Percentiles rank a stretch among this genome's conserved stretches.
phyloP scores from a whole-genome alignment of 1,140 invertebrate species.

The Kradibia gibbosae region DNA sequence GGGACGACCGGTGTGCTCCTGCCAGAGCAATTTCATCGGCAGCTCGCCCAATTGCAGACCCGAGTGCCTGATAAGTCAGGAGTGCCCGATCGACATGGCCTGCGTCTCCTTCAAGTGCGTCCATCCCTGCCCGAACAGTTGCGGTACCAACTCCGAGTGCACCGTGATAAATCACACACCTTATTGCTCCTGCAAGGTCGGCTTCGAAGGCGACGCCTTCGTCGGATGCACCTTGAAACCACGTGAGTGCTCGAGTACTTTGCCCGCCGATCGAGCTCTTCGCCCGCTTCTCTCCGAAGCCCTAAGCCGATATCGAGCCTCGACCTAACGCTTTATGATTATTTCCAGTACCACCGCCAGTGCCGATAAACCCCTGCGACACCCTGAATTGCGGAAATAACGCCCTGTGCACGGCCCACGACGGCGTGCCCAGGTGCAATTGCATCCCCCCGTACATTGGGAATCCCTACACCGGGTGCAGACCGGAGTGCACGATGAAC shows the following conservation, averaged over 20 bases:
- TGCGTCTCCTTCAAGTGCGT: conserved; percentile 87
- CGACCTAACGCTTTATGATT: conserved; percentile 32
- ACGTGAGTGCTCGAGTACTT: conserved; percentile 27
- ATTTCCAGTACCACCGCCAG: conserved; percentile 56
- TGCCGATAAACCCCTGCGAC: conserved; percentile 79
- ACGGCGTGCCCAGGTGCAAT: conserved; percentile 80
- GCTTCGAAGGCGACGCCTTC: conserved; percentile 87
- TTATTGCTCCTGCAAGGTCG: conserved; percentile 83
- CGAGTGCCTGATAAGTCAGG: conserved; percentile 83
- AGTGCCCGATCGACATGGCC: conserved; percentile 82
- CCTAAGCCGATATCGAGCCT: neutral
- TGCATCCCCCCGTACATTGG: conserved; percentile 91
- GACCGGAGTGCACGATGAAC: conserved; percentile 85
- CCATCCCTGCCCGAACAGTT: conserved; percentile 82
- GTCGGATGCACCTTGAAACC: conserved; percentile 78
- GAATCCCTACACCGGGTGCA: conserved; percentile 84
- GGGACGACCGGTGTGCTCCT: conserved; percentile 84
- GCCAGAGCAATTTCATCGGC: conserved; percentile 82
- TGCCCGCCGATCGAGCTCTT: no score
- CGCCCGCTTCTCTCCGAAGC: no score
- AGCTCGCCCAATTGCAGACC: conserved; percentile 82
- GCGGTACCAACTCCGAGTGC: conserved; percentile 86
- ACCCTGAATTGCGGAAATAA: conserved; percentile 88
- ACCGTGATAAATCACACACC: conserved; percentile 86
- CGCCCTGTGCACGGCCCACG: conserved; percentile 80